phyloP scores from a whole-genome alignment of 2,113 vertebrate species.

The Recurvirostra avosetta region DNA sequence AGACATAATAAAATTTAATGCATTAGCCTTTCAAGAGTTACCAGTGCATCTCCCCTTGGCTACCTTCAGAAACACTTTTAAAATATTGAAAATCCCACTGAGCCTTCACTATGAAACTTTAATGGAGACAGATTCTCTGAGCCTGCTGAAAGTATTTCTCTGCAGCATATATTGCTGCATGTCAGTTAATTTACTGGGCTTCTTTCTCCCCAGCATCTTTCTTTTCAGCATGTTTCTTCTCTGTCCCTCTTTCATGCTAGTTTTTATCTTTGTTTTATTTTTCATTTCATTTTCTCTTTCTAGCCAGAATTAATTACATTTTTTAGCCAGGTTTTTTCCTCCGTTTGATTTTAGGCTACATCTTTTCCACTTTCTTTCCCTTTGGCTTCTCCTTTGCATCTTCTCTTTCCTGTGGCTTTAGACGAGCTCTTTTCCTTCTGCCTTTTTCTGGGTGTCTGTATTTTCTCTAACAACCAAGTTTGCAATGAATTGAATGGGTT shows the following conservation, averaged over 20 bases:
- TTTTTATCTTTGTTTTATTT: conserved; percentile 12
- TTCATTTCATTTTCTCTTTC: not conserved
- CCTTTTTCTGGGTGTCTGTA: not conserved
- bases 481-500: not conserved
- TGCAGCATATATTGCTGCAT: not conserved
- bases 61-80: conserved; percentile 31
- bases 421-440: not conserved
- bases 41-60: not conserved
- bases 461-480: not conserved
- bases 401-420: not conserved
- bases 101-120: conserved; percentile 36
- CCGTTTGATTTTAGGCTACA: not conserved
- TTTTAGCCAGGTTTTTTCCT: not conserved
- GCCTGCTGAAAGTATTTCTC: not conserved
- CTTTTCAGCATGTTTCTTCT: not conserved
- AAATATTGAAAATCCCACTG: conserved; percentile 48
- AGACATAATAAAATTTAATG: not conserved
- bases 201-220: not conserved
- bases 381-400: not conserved
- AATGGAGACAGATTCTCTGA: conserved; percentile 13
- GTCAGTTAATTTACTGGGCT: not conserved
- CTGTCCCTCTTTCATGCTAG: not conserved
- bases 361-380: not conserved
- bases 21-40: not conserved
- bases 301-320: not conserved